phyloP scores from a whole-genome alignment of 2,888 invertebrate genomes.

The Caenorhabditis zanzibari region DNA sequence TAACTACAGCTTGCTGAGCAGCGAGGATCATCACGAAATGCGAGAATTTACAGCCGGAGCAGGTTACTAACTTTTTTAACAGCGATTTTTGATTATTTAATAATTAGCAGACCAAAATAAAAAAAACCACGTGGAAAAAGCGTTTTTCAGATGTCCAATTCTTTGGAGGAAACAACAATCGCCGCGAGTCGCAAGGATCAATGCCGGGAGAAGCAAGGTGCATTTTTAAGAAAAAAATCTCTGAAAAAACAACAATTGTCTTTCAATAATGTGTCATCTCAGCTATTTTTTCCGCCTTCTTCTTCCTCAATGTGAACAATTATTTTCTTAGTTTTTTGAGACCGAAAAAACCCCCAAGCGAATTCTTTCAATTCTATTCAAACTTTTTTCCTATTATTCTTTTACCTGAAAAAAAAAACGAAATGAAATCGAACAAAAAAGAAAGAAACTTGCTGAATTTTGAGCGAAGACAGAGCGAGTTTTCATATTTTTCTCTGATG shows the following conservation, averaged over 20 bases:
- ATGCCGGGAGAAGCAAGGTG: conserved; percentile 19
- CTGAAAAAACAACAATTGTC: conserved; percentile 24
- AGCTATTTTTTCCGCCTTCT: neutral
- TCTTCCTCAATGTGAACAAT: neutral
- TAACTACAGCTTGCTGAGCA: conserved; percentile 59
- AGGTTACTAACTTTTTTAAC: conserved; percentile 19
- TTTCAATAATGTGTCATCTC: conserved; percentile 2
- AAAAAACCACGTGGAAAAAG: too few species aligned
- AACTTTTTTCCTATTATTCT: neutral
- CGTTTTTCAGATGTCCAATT: conserved; percentile 26
- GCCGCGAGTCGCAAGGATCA: conserved; percentile 20
- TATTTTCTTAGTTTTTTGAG: conserved; percentile 11
- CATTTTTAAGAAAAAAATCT: neutral
- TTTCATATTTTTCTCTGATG: conserved; percentile 64
- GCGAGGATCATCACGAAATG: conserved; percentile 52
- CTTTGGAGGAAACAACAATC: conserved; percentile 1
- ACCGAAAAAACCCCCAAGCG: neutral
- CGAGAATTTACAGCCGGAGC: conserved; percentile 11
- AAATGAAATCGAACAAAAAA: conserved; percentile 46
- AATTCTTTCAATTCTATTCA: neutral
- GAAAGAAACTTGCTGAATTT: conserved; percentile 17
- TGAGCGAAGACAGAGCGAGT: conserved; percentile 61
- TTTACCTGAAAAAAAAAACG: neutral
- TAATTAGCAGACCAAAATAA: too few species aligned
- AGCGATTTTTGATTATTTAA: neutral